Evolutionary conservation across 2,888 invertebrate species (phyloP), one percentile per base, ranked within the genome.

Genomic region (Tyria jacobaeae): DNA sequence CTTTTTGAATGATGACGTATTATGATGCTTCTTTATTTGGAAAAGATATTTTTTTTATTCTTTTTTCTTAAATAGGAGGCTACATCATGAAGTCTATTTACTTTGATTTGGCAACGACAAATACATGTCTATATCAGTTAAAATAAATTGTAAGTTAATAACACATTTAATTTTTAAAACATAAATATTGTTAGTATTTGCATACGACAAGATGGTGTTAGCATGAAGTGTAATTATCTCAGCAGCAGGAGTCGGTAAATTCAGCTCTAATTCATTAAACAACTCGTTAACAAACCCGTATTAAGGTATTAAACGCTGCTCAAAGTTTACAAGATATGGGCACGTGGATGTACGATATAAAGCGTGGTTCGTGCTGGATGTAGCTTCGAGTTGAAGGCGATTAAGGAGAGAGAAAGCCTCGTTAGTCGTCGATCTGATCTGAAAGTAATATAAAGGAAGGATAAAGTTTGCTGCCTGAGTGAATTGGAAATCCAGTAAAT

Each of bases 201-300:
- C 14, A 24, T 7, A 61, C 48, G 44, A 50, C 51, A 67, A 73
- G 64, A 60, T 47, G 66, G 73, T 64, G 66, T 63, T 66, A 72
- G 70, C 68, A 62, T 71, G 62, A 70, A 66, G 66, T 68, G 58
- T 70, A 62, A 70, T 69, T 60, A 62, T 61, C 62, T 56, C 44
- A 48, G 64, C 49, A 41, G 62, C 49, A 59, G 68, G 67, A 64
- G 61, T 72, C 80, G 77, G 82, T 86, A 84, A 88, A 88, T 88
- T 86, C 77, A 78, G 79, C 80, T 84, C 84, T 86, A 89, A 89
- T 91, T 90, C 85, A 90, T 90, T 90, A 89, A 80, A 82, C 84
- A 85, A 85, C 86, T 88, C 84, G 87, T 87, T 87, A 64, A 85
- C 80, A 81, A 80, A 78, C 84, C 85, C 88, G 86, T 86, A 82